Evolutionary conservation across 2,113 vertebrate genomes (phyloP).

Genomic region (Pelecanoides urinatrix): DNA sequence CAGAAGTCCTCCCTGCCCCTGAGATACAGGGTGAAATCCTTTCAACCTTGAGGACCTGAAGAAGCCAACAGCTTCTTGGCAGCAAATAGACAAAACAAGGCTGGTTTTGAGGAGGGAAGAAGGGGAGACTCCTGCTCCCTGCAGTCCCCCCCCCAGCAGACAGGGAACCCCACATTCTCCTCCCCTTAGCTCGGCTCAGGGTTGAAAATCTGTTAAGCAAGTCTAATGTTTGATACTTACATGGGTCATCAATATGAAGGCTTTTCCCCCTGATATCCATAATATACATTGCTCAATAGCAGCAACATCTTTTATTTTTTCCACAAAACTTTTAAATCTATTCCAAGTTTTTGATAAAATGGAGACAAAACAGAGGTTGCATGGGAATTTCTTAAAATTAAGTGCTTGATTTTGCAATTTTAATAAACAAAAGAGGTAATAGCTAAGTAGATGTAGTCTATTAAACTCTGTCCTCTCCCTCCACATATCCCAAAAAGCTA

Average conservation of each 20-base stretch:
- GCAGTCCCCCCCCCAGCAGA: not conserved
- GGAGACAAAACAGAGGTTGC: not conserved
- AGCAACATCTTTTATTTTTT: not conserved
- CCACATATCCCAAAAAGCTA: not conserved
- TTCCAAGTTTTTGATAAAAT: not conserved
- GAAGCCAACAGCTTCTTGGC: not conserved
- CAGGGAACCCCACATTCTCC: not conserved
- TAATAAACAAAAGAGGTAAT: not conserved
- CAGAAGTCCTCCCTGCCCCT: not conserved
- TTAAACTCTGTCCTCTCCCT: not conserved
- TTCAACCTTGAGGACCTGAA: not conserved
- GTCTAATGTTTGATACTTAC: not conserved
- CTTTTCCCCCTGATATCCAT: not conserved
- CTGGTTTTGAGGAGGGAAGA: not conserved
- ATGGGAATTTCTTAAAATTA: not conserved
- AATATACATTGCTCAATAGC: not conserved
- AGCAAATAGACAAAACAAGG: not conserved
- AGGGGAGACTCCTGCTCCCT: not conserved
- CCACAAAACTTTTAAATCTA: not conserved
- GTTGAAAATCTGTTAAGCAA: not conserved
- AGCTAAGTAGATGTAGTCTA: not conserved
- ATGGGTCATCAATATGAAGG: not conserved
- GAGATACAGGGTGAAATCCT: not conserved
- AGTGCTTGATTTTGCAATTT: not conserved
- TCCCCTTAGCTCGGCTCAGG: not conserved